phyloP scores from a whole-genome alignment of 2,888 invertebrate species.

The Hyppa rectilinea region DNA sequence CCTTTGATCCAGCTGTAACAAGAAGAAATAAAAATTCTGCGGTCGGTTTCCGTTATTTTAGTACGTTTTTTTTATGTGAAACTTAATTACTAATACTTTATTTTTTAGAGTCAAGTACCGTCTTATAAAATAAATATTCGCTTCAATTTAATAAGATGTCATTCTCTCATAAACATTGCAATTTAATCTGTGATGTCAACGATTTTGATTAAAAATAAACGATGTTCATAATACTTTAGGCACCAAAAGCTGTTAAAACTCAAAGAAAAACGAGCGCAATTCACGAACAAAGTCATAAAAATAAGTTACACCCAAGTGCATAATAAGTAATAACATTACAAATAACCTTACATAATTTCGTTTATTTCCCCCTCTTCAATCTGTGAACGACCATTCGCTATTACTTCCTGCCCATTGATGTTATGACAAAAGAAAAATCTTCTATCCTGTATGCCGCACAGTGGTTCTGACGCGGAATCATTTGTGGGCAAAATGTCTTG shows the following conservation, averaged over 20 bases:
- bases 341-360: slow-evolving; percentile 43
- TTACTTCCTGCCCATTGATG: slow-evolving; percentile 61
- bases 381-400: slow-evolving; percentile 47
- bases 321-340: slow-evolving; percentile 53
- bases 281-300: slow-evolving; percentile 29
- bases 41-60: neutral
- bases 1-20: slow-evolving; percentile 30
- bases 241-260: neutral
- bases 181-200: neutral
- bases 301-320: slow-evolving; percentile 31
- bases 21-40: slow-evolving; percentile 4
- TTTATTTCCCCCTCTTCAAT: slow-evolving; percentile 56
- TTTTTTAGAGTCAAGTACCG: neutral
- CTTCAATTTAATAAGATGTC: neutral
- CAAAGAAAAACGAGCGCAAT: slow-evolving; percentile 3
- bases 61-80: neutral
- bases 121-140: too few species aligned
- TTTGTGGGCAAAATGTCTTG: slow-evolving; percentile 57
- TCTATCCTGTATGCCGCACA: slow-evolving; percentile 33
- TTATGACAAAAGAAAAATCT: slow-evolving; percentile 59
- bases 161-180: too few species aligned
- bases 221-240: neutral
- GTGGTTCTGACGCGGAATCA: slow-evolving; percentile 33
- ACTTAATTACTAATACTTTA: neutral
- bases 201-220: neutral